Evolutionary conservation across 2,113 vertebrate species (phyloP).

Genomic region (Dromiciops gliroides): DNA sequence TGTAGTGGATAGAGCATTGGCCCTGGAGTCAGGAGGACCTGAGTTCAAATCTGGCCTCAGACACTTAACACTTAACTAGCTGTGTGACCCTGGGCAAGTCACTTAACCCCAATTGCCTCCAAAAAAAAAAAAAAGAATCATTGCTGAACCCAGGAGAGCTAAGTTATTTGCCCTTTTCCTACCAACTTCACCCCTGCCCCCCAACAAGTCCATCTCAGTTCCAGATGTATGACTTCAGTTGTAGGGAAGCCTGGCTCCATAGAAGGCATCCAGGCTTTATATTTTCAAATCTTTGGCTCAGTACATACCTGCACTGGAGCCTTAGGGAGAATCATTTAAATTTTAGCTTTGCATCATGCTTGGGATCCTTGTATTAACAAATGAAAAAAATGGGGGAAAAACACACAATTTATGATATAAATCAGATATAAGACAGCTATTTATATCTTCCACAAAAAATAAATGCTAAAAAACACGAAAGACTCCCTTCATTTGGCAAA

Average conservation of each 20-base stretch:
- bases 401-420: neutral
- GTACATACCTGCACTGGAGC: neutral
- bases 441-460: neutral
- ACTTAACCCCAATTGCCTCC: too few relatives aligned
- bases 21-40: too few relatives aligned
- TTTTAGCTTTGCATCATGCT: neutral
- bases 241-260: neutral
- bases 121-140: too few relatives aligned
- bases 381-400: too few relatives aligned
- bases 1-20: too few relatives aligned
- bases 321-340: neutral
- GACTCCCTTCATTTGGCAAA: neutral
- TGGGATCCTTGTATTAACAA: neutral
- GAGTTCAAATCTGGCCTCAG: too few relatives aligned
- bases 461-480: neutral
- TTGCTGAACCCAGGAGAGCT: neutral
- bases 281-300: neutral
- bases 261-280: neutral
- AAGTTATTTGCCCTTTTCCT: accelerated
- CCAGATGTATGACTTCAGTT: neutral
- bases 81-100: too few relatives aligned
- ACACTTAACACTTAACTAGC: too few relatives aligned
- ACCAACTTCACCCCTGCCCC: neutral
- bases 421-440: neutral
- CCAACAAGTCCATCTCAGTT: neutral